Percentiles rank a stretch among this genome's conserved stretches.
Conservation (phyloP, 2,113 vertebrate species). For the Bagarius yarrelli region DNA sequence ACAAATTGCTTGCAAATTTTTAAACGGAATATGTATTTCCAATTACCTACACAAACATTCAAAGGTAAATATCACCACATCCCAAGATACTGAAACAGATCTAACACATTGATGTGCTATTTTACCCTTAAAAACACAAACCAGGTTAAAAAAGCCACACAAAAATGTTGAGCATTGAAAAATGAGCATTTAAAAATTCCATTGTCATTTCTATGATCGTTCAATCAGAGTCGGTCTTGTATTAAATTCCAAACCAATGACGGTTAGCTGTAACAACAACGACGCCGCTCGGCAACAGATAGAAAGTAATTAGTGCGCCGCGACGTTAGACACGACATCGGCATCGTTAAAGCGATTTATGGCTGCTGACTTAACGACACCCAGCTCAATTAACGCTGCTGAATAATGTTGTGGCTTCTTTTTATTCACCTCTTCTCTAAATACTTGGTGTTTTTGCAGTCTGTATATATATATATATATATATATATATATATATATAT, state of each 20-base stretch:
- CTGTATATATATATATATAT: neutral
- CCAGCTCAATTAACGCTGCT: constrained; percentile 48
- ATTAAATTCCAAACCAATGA: constrained; percentile 13
- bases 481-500: neutral
- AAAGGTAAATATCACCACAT: neutral
- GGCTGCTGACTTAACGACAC: constrained; percentile 43
- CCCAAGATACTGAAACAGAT: neutral
- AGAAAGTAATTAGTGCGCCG: constrained; percentile 50
- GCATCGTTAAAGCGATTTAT: constrained; percentile 55
- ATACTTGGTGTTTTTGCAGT: neutral
- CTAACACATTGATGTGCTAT: no score
- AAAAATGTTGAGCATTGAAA: neutral
- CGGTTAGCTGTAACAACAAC: constrained; percentile 3
- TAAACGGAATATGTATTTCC: neutral
- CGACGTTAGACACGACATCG: constrained; percentile 49
- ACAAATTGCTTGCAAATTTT: neutral
- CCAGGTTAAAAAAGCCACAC: no score
- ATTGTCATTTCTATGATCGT: constrained; percentile 15
- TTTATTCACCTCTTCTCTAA: neutral
- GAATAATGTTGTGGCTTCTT: constrained; percentile 40
- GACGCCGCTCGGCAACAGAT: constrained; percentile 37
- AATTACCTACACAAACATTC: neutral
- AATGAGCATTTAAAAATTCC: constrained; percentile 1
- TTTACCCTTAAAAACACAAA: neutral
- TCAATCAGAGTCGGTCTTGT: constrained; percentile 35